phyloP scores from a whole-genome alignment of 1,140 invertebrate genomes.

The Pseudoatta argentina region DNA sequence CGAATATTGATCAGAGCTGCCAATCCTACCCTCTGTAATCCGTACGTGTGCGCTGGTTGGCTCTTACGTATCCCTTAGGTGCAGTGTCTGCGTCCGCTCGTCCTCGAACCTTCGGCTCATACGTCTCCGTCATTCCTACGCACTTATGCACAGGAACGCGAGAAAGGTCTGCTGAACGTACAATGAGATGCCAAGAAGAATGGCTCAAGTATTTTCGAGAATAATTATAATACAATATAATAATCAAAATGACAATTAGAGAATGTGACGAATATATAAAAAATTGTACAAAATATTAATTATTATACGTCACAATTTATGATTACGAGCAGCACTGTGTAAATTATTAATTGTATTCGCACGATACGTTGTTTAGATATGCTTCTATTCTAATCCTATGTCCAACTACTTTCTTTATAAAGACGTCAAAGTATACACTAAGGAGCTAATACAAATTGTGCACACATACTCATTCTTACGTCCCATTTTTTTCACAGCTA shows the following conservation, averaged over 20 bases:
- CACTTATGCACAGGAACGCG: background rate
- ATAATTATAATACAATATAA: background rate
- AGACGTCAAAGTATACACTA: background rate
- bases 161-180: background rate
- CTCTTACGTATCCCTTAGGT: slow-evolving; percentile 76
- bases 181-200: background rate
- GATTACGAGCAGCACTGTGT: background rate
- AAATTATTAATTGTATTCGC: background rate
- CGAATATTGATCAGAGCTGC: slow-evolving; percentile 86
- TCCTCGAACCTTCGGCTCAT: slow-evolving; percentile 66
- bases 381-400: background rate
- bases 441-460: slow-evolving; percentile 22
- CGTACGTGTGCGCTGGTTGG: slow-evolving; percentile 78
- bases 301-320: background rate
- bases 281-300: background rate
- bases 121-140: slow-evolving; percentile 62
- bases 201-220: background rate
- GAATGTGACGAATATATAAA: background rate
- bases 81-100: slow-evolving; percentile 72
- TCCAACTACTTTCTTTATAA: background rate
- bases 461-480: slow-evolving; percentile 33
- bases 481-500: slow-evolving; percentile 54
- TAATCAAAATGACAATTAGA: background rate
- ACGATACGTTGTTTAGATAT: background rate
- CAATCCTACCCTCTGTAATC: slow-evolving; percentile 85